These are phyloP conservation scores for Abrostola tripartita DNA, from an alignment of 2,888 invertebrate species.

Conservation along the genomic window DNA sequence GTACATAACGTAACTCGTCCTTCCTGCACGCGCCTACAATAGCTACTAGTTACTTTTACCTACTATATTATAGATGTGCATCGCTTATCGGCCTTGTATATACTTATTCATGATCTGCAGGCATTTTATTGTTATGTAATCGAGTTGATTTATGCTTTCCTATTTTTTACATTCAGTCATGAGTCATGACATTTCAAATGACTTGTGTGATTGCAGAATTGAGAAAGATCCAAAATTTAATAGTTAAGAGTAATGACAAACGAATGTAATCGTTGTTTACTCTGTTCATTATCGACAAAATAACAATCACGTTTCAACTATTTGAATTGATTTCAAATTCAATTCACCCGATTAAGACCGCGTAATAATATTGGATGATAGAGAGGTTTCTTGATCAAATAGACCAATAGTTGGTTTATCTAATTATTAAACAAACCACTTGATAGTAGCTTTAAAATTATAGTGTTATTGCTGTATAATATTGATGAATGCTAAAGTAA, in stretches of 20 bases:
- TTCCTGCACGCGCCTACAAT: constrained; percentile 60
- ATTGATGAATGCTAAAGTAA: too few species aligned
- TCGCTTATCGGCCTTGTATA: not conserved
- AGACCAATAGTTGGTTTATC: constrained; percentile 31
- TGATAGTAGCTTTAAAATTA: not conserved
- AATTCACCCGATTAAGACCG: constrained; percentile 24
- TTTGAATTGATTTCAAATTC: constrained; percentile 34
- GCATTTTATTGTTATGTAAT: too few species aligned
- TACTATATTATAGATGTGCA: not conserved
- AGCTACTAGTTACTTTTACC: constrained; percentile 14
- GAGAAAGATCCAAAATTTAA: too few species aligned
- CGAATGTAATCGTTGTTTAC: constrained; percentile 4
- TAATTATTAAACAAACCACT: constrained; percentile 27
- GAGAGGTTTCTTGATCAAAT: constrained; percentile 33
- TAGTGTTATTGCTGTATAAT: too few species aligned
- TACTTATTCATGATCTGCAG: not conserved
- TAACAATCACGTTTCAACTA: constrained; percentile 20
- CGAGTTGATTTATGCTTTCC: too few species aligned
- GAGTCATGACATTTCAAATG: too few species aligned
- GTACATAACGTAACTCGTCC: constrained; percentile 72
- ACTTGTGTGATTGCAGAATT: too few species aligned
- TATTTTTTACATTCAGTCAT: too few species aligned
- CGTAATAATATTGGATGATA: constrained; percentile 25
- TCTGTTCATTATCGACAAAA: constrained; percentile 17
- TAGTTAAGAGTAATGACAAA: too few species aligned